phyloP scores from a whole-genome alignment of 2,797 vertebrate species.

The Bovichtus diacanthus region DNA sequence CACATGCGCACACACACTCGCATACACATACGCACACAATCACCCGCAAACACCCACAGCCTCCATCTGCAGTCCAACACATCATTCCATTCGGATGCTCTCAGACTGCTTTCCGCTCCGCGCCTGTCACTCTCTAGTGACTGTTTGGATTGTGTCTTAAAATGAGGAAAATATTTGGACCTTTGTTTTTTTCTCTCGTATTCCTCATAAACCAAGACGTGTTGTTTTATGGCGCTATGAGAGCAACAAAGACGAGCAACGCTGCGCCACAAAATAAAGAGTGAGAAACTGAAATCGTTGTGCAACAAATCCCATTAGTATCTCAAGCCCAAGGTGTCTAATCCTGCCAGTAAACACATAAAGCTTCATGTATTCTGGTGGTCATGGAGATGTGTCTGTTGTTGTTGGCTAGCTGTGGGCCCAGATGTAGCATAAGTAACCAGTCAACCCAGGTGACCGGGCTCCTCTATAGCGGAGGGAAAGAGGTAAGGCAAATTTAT shows the following conservation, averaged over 20 bases:
- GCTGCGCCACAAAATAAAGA: conserved; percentile 37
- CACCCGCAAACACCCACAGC: conserved; percentile 54
- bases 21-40: conserved; percentile 20
- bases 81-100: conserved; percentile 70
- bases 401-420: conserved; percentile 53
- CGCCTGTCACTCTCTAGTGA: conserved; percentile 63
- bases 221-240: conserved; percentile 48
- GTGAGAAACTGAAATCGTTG: conserved; percentile 41
- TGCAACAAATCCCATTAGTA: conserved; percentile 55
- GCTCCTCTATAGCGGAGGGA: not conserved
- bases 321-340: conserved; percentile 42
- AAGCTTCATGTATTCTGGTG: conserved; percentile 45
- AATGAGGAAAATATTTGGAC: conserved; percentile 60
- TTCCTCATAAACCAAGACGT: conserved; percentile 39
- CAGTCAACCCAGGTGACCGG: conserved; percentile 47
- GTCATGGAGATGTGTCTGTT: conserved; percentile 52
- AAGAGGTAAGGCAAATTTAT: conserved; percentile 34
- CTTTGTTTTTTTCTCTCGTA: conserved; percentile 37
- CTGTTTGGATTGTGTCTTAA: conserved; percentile 62
- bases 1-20: conserved; percentile 33
- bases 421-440: conserved; percentile 56
- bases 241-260: conserved; percentile 49
- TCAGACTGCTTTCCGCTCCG: conserved; percentile 50
- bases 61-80: conserved; percentile 57
- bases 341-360: conserved; percentile 65